phyloP scores from a whole-genome alignment of 2,797 vertebrate genomes.

The Ataeniobius toweri region DNA sequence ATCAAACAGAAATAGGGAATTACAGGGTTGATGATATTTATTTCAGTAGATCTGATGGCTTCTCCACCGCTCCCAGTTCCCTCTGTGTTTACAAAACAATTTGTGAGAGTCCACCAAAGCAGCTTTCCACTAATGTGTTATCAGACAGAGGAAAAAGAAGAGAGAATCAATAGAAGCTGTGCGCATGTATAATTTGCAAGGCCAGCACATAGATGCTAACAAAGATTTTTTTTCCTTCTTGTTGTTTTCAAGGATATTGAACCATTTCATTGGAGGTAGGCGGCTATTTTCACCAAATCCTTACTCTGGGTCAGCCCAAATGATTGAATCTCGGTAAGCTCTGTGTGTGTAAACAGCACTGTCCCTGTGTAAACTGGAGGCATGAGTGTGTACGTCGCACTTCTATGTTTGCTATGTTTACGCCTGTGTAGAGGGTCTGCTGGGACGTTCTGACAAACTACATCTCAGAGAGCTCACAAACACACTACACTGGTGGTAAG shows the following conservation, averaged over 20 bases:
- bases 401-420: slow-evolving; percentile 42
- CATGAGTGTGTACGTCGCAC: slow-evolving; percentile 55
- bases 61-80: slow-evolving; percentile 46
- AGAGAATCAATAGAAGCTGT: slow-evolving; percentile 77
- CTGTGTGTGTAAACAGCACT: slow-evolving; percentile 61
- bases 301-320: slow-evolving; percentile 66
- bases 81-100: slow-evolving; percentile 72
- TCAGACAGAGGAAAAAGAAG: slow-evolving; percentile 77
- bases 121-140: slow-evolving; percentile 74
- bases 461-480: slow-evolving; percentile 46
- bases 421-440: slow-evolving; percentile 34
- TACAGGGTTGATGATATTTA: slow-evolving; percentile 41
- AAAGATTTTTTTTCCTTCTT: slow-evolving; percentile 58
- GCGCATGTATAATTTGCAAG: slow-evolving; percentile 80
- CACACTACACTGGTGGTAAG: slow-evolving; percentile 43
- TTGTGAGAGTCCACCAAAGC: slow-evolving; percentile 63
- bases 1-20: slow-evolving; percentile 49
- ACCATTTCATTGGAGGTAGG: slow-evolving; percentile 66
- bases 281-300: slow-evolving; percentile 71
- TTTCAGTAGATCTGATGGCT: slow-evolving; percentile 57
- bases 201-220: slow-evolving; percentile 74
- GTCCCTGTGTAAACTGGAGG: slow-evolving; percentile 72
- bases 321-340: slow-evolving; percentile 71
- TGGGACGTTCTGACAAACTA: slow-evolving; percentile 49
- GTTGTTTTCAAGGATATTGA: slow-evolving; percentile 73